Evolutionary conservation across 2,113 vertebrate species (phyloP), one percentile per base, ranked within the genome.

Genomic region (Varanus komodoensis): DNA sequence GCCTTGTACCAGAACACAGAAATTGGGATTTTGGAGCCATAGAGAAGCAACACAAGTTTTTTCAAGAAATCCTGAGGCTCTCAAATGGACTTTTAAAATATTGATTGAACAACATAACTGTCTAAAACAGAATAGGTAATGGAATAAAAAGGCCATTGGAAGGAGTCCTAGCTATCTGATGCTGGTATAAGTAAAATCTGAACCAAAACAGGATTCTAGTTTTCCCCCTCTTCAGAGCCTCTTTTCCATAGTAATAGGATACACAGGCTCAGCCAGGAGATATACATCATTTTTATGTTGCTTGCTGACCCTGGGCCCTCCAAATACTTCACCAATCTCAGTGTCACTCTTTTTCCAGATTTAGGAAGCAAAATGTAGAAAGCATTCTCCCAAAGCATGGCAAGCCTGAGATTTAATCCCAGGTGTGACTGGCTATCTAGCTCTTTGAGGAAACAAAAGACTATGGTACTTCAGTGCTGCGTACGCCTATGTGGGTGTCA

Each of bases 351-450:
- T 79, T 64, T 69, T 61, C 32, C 32, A 68, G 44, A 77, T 48
- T 84, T 34, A 89, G 54, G 50, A 34, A 89, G 29, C 67, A 82
- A 71, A 54, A 54, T 88, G 67, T 69, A 81, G 21, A 25, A 69
- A 71, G 21, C 27, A n/a, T 82, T 69, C n/a, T 7, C n/a, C 23
- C 32, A n/a, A 67, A 84, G 82, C 74, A 29, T 87, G 77, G 29
- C 74, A 57, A 61, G 91, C 89, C 34, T 71, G 78, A 86, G 78
- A 54, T 61, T 85, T 78, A 44, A 74, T 14, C 79, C 87, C 23
- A 2, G 44, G 38, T 17, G n/a, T 52, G 23, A 0, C 61, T 87
- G 21, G n/a, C 84, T 94, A 4, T 74, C 27, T 73, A 17, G 4
- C 29, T 44, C 9, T 48, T 75, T 84, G 57, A 74, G 15, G 57